These are phyloP conservation scores for Labeo calbasu DNA, from an alignment of 2,797 vertebrate genomes.

Conservation along the genomic window DNA sequence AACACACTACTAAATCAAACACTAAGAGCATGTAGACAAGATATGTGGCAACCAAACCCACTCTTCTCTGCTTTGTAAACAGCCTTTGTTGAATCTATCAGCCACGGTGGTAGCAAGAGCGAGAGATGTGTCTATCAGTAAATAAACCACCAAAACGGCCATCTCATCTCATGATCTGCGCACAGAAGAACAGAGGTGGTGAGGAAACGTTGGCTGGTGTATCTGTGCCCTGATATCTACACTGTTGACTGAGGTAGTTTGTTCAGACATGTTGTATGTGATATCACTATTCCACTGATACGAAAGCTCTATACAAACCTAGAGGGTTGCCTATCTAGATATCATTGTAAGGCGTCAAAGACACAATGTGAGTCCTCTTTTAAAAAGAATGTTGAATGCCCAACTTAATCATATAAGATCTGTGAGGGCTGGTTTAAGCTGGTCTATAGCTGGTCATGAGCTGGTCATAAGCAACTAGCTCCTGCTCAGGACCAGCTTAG, in stretches of 20 bases:
- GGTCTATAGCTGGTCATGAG: too few relatives aligned
- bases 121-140: slow-evolving; percentile 12
- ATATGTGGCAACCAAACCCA: background rate
- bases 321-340: background rate
- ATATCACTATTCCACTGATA: background rate
- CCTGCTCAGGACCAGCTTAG: too few relatives aligned
- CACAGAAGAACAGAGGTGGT: slow-evolving; percentile 11
- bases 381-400: background rate
- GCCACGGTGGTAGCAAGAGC: background rate
- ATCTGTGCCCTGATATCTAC: slow-evolving; percentile 18
- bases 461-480: too few relatives aligned
- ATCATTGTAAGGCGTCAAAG: background rate
- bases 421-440: background rate
- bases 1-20: slow-evolving; percentile 32
- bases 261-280: slow-evolving; percentile 9
- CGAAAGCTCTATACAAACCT: background rate
- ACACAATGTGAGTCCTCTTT: background rate
- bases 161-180: slow-evolving; percentile 11
- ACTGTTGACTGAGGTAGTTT: background rate
- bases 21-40: slow-evolving; percentile 35
- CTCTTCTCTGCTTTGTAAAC: slow-evolving; percentile 23
- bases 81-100: slow-evolving; percentile 24
- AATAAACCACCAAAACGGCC: slow-evolving; percentile 26
- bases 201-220: background rate
- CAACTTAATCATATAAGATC: background rate